Evolutionary conservation across 2,888 invertebrate species (phyloP).

Genomic region (Drosophila buzzatii): DNA sequence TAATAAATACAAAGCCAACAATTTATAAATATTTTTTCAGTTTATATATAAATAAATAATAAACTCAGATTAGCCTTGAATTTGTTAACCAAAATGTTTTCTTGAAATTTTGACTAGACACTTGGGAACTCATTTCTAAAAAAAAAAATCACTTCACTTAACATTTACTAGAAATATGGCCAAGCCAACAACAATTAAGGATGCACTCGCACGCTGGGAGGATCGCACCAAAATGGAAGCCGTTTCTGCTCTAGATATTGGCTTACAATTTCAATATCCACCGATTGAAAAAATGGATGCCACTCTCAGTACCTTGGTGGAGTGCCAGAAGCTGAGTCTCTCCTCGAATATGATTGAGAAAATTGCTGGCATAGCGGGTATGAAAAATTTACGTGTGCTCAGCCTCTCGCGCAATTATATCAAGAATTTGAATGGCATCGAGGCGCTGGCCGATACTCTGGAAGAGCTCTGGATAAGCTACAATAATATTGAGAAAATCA

Average conservation of each 20-base stretch:
- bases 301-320: conserved; percentile 89
- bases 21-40: no score
- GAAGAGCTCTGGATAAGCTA: conserved; percentile 98
- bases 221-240: conserved; percentile 89
- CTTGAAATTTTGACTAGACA: neutral
- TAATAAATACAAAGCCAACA: no score
- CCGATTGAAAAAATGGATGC: conserved; percentile 98
- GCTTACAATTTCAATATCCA: conserved; percentile 94
- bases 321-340: conserved; percentile 94
- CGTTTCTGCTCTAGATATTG: conserved; percentile 90
- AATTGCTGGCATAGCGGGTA: conserved; percentile 92
- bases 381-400: conserved; percentile 93
- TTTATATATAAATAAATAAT: neutral
- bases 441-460: conserved; percentile 93
- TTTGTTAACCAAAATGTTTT: neutral
- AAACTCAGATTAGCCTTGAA: neutral
- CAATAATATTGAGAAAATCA: conserved; percentile 96
- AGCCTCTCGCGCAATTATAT: conserved; percentile 96
- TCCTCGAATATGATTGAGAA: conserved; percentile 98
- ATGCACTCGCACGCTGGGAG: conserved; percentile 95
- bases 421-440: conserved; percentile 95
- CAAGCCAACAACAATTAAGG: conserved; percentile 92
- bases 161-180: conserved; percentile 84
- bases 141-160: neutral
- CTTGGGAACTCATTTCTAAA: neutral